phyloP scores from a whole-genome alignment of 2,888 invertebrate genomes.

The Cynaeus angustus region DNA sequence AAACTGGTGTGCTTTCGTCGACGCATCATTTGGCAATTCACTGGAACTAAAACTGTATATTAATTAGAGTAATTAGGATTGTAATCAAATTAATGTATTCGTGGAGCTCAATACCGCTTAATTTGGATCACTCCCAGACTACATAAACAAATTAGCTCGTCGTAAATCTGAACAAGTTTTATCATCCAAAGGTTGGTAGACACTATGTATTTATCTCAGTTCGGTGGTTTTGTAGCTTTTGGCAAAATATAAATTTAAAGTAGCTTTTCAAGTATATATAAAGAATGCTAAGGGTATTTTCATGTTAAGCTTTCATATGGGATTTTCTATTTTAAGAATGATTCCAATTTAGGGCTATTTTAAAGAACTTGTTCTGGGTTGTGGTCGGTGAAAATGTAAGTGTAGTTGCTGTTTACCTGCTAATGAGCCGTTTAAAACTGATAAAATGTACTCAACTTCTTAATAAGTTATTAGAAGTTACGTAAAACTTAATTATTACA shows the following conservation, averaged over 20 bases:
- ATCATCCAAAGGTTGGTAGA: neutral
- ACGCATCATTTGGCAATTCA: slow-evolving; percentile 20
- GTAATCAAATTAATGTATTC: neutral
- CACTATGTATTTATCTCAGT: neutral
- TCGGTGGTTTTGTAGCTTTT: neutral
- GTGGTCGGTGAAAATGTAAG: no score
- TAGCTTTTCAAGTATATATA: neutral
- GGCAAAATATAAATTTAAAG: neutral
- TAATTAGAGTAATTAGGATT: slow-evolving; percentile 4
- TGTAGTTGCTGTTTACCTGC: no score
- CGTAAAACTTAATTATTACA: no score
- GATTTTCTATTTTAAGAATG: no score
- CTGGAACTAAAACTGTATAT: neutral
- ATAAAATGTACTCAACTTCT: no score
- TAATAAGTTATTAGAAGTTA: no score
- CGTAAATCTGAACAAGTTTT: neutral
- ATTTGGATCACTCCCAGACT: neutral
- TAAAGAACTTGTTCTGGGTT: no score
- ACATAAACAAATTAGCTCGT: slow-evolving; percentile 12
- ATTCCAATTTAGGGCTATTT: neutral
- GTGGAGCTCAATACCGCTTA: no score
- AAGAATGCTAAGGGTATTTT: no score
- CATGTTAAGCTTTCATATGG: neutral
- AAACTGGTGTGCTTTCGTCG: slow-evolving; percentile 43
- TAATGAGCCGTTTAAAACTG: no score